These are phyloP conservation scores for Drosophila kokeensis DNA, from an alignment of 2,888 invertebrate species.

Conservation along the genomic window DNA sequence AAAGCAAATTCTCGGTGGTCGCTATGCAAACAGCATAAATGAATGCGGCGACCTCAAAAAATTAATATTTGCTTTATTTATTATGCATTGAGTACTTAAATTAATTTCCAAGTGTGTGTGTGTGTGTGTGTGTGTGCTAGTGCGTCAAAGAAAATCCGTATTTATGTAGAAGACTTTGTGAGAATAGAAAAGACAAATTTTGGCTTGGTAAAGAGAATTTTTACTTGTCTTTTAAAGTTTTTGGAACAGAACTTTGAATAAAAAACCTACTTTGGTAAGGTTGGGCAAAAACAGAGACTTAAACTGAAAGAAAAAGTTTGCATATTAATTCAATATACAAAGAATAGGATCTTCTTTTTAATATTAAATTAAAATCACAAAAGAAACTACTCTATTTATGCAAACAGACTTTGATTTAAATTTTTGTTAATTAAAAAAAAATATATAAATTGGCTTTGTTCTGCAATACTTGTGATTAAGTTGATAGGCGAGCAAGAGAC, in stretches of 20 bases:
- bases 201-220: neutral
- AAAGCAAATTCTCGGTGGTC: constrained; percentile 20
- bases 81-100: constrained; percentile 68
- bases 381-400: neutral
- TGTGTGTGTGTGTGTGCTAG: constrained; percentile 7
- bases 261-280: neutral
- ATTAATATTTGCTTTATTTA: constrained; percentile 77
- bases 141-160: constrained; percentile 29
- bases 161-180: constrained; percentile 25
- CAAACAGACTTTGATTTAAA: neutral
- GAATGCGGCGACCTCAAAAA: constrained; percentile 53
- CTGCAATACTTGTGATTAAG: no score
- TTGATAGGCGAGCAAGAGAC: no score
- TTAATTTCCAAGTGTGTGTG: constrained; percentile 9
- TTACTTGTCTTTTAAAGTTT: neutral
- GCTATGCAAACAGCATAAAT: constrained; percentile 58
- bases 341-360: neutral
- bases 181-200: constrained; percentile 1
- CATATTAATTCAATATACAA: neutral
- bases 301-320: neutral
- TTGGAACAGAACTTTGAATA: neutral
- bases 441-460: neutral
- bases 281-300: neutral
- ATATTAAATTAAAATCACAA: neutral
- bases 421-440: neutral